phyloP scores from a whole-genome alignment of 2,888 invertebrate species.

The Melanophora roralis region DNA sequence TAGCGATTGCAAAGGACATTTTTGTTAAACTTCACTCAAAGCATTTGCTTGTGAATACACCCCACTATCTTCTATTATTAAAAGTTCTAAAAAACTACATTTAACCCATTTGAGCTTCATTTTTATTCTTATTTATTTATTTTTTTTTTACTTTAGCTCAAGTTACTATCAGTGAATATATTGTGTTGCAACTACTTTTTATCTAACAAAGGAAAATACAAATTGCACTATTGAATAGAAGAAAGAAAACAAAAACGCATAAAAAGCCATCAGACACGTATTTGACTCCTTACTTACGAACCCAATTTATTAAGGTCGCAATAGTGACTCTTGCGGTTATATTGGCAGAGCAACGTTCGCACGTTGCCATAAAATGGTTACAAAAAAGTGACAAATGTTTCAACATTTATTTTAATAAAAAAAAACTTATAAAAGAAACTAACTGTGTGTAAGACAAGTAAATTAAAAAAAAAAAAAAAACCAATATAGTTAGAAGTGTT shows the following conservation, averaged over 20 bases:
- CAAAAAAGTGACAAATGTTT: background rate
- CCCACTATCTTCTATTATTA: too few species aligned
- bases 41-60: too few species aligned
- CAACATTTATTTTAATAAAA: constrained; percentile 14
- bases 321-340: background rate
- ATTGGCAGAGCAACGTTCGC: background rate
- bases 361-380: constrained; percentile 11
- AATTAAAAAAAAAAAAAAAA: too few species aligned
- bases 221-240: background rate
- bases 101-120: too few species aligned
- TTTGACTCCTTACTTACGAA: constrained; percentile 46
- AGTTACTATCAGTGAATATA: too few species aligned
- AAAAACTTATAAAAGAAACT: background rate
- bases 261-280: constrained; percentile 51
- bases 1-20: too few species aligned
- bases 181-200: background rate
- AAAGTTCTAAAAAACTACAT: too few species aligned
- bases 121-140: too few species aligned
- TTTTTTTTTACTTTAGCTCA: too few species aligned
- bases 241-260: constrained; percentile 34
- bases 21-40: too few species aligned
- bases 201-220: background rate
- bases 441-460: too few species aligned
- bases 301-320: constrained; percentile 35
- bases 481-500: too few species aligned